These are phyloP conservation scores for Geococcyx californianus DNA, from an alignment of 2,113 vertebrate genomes.

Conservation along the genomic window DNA sequence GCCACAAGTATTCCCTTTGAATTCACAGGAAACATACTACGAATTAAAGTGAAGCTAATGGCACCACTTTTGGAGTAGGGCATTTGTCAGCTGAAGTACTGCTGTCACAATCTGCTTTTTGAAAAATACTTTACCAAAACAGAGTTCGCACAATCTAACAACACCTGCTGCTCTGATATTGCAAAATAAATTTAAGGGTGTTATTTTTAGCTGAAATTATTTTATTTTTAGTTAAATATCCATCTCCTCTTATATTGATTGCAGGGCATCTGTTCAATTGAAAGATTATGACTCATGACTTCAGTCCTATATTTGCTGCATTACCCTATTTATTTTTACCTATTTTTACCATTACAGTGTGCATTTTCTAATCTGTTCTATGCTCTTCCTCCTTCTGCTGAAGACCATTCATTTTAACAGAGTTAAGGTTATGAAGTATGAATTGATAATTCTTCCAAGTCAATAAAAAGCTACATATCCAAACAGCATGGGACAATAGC, in stretches of 20 bases:
- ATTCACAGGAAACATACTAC: not conserved
- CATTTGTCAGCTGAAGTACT: not conserved
- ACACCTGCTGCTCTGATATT: not conserved
- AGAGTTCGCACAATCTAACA: not conserved
- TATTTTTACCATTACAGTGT: not conserved
- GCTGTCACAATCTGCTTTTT: not conserved
- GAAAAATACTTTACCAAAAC: not conserved
- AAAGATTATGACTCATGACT: not conserved
- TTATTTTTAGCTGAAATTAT: not conserved
- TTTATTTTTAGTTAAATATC: not conserved
- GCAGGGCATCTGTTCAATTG: constrained; percentile 2
- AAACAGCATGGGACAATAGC: not conserved
- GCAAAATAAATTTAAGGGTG: not conserved
- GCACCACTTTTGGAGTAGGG: not conserved
- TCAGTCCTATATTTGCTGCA: not conserved
- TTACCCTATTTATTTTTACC: not conserved
- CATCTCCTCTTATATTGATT: not conserved
- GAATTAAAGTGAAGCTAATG: not conserved
- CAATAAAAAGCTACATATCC: not conserved
- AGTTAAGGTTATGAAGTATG: not conserved
- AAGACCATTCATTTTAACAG: not conserved
- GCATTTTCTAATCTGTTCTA: not conserved
- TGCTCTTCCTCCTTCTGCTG: not conserved
- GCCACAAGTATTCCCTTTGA: not conserved
- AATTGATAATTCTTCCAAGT: not conserved